Percentiles rank a stretch among this genome's conserved stretches.
Evolutionary conservation across 92 coral and sea anemone species (phyloP).

Genomic region (Micromussa lordhowensis): DNA sequence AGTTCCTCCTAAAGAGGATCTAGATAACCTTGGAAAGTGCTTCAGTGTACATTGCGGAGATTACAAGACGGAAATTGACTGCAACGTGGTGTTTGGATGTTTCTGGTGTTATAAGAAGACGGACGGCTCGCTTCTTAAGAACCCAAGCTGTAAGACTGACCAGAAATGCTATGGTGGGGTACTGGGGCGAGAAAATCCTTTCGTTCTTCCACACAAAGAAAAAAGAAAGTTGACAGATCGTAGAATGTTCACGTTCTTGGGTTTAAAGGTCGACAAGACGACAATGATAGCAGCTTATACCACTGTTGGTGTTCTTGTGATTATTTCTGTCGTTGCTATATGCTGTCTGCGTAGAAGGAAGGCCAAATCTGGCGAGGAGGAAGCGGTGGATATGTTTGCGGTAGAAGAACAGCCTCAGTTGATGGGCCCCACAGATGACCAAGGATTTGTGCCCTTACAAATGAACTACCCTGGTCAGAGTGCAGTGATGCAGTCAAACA

Average conservation of each 20-base stretch:
- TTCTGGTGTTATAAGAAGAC: constrained; percentile 63
- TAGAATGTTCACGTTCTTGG: background rate
- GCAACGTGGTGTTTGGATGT: constrained; percentile 65
- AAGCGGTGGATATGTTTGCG: constrained; percentile 1
- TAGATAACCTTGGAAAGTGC: constrained; percentile 60
- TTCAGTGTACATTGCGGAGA: constrained; percentile 39
- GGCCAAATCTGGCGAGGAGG: background rate
- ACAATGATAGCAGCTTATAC: background rate
- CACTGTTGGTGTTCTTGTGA: background rate
- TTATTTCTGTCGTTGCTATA: background rate
- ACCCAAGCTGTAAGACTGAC: constrained; percentile 55
- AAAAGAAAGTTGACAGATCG: background rate
- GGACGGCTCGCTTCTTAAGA: constrained; percentile 32
- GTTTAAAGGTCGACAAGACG: background rate
- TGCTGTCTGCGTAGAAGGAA: constrained; percentile 28
- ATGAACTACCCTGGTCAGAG: constrained; percentile 5
- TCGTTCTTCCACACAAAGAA: constrained; percentile 31
- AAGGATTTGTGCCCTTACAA: background rate
- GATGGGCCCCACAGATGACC: background rate
- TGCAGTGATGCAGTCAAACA: background rate
- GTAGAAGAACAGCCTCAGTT: background rate
- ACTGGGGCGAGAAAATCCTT: constrained; percentile 56
- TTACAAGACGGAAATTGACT: constrained; percentile 37
- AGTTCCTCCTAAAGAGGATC: constrained; percentile 48
- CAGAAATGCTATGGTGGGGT: constrained; percentile 63